Percentiles rank a stretch among this genome's conserved stretches.
phyloP scores from a whole-genome alignment of 2,797 vertebrate species.

The Aldrovandia affinis region DNA sequence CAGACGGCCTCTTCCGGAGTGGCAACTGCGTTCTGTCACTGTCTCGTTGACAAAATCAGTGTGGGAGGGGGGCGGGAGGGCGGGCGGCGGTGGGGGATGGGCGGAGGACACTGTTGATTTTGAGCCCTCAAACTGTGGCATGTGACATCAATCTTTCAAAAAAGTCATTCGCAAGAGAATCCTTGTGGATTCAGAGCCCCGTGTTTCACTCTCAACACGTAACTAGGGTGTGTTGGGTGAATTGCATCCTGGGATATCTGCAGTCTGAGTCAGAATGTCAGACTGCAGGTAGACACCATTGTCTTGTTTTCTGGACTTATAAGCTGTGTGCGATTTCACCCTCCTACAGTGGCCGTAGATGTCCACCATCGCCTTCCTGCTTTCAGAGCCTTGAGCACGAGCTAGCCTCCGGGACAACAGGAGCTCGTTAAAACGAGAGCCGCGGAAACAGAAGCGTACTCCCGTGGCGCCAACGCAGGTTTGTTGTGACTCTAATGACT shows the following conservation, averaged over 20 bases:
- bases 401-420: too few species aligned
- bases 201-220: slow-evolving; percentile 55
- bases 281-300: too few species aligned
- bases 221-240: slow-evolving; percentile 26
- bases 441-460: background rate
- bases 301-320: too few species aligned
- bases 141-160: slow-evolving; percentile 52
- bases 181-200: slow-evolving; percentile 41
- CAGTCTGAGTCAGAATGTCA: background rate
- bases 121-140: slow-evolving; percentile 35
- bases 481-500: slow-evolving; percentile 31
- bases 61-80: slow-evolving; percentile 10
- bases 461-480: slow-evolving; percentile 33
- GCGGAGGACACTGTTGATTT: slow-evolving; percentile 45
- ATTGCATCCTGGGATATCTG: background rate
- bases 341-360: too few species aligned
- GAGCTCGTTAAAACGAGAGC: slow-evolving; percentile 7
- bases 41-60: slow-evolving; percentile 46
- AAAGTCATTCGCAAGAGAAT: slow-evolving; percentile 42
- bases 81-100: slow-evolving; percentile 4
- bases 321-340: too few species aligned
- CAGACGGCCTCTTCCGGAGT: slow-evolving; percentile 48
- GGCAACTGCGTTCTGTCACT: slow-evolving; percentile 54
- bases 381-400: too few species aligned
- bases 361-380: too few species aligned